These are phyloP conservation scores for Meloe dianella DNA, from an alignment of 2,888 invertebrate species.

Conservation along the genomic window DNA sequence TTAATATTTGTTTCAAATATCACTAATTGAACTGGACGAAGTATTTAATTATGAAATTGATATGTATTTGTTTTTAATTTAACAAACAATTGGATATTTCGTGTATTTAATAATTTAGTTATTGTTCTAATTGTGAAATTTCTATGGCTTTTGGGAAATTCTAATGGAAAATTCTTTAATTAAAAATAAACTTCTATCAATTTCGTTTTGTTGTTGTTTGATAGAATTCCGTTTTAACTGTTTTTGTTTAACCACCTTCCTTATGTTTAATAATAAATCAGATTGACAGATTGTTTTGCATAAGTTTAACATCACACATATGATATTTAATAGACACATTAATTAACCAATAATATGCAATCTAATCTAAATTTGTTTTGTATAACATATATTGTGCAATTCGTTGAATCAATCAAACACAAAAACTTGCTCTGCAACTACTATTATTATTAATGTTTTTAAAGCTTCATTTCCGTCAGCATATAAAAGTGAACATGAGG, in stretches of 20 bases:
- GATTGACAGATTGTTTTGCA: slow-evolving; percentile 7
- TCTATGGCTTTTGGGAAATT: background rate
- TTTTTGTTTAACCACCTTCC: slow-evolving; percentile 2
- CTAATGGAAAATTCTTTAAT: background rate
- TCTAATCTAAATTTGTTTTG: background rate
- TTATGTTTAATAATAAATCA: slow-evolving; percentile 17
- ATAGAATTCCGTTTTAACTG: background rate
- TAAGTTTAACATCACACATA: background rate
- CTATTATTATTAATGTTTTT: slow-evolving; percentile 11
- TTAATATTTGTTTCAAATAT: background rate
- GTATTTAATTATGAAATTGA: background rate
- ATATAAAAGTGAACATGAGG: slow-evolving; percentile 3
- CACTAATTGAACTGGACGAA: slow-evolving; percentile 13
- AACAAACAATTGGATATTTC: background rate
- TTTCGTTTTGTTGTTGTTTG: slow-evolving; percentile 21
- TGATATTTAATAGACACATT: background rate
- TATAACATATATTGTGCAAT: slow-evolving; percentile 7
- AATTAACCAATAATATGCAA: background rate
- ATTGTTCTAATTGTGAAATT: background rate
- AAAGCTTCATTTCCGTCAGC: slow-evolving; percentile 8
- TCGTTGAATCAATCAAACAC: slow-evolving; percentile 10
- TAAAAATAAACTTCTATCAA: background rate
- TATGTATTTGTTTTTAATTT: background rate
- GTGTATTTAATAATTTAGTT: background rate
- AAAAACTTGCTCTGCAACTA: background rate